Conservation (phyloP, 2,113 vertebrate species). For the Anhinga rufa region DNA sequence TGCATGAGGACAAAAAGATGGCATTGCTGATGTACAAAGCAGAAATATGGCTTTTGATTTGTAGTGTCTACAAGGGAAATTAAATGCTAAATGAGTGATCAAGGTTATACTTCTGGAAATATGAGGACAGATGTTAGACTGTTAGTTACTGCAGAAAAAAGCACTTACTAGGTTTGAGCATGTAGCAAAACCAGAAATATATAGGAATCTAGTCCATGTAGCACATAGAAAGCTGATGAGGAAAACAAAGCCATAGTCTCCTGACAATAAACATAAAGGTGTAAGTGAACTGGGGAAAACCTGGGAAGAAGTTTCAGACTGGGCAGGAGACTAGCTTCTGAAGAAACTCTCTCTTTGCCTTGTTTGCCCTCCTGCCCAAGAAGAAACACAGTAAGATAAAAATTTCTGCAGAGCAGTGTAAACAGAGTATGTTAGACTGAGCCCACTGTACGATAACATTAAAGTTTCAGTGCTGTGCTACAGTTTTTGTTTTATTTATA, state of each 20-base stretch:
- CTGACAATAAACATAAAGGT: neutral
- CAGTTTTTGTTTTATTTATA: conserved; percentile 64
- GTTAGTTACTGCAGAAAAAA: neutral
- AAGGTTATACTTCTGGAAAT: neutral
- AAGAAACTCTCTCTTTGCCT: neutral
- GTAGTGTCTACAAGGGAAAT: neutral
- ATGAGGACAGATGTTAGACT: neutral
- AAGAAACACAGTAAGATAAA: neutral
- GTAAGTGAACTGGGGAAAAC: neutral
- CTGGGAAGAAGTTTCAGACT: neutral
- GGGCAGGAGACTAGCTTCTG: neutral
- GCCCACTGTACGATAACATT: neutral
- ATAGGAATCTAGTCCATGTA: neutral
- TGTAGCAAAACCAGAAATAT: neutral
- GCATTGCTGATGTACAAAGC: neutral
- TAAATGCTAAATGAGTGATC: neutral
- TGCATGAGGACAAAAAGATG: neutral
- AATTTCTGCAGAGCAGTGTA: conserved; percentile 10
- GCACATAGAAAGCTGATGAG: neutral
- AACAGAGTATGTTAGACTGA: conserved; percentile 31
- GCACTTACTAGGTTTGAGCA: neutral
- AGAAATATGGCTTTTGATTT: neutral
- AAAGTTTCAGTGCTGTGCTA: conserved; percentile 34
- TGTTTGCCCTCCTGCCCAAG: neutral
- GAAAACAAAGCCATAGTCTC: neutral